A percentile compares a stretch with the other conserved stretches of the same genome.
Conservation (phyloP, 2,797 vertebrate species). For the Acanthopagrus latus region DNA sequence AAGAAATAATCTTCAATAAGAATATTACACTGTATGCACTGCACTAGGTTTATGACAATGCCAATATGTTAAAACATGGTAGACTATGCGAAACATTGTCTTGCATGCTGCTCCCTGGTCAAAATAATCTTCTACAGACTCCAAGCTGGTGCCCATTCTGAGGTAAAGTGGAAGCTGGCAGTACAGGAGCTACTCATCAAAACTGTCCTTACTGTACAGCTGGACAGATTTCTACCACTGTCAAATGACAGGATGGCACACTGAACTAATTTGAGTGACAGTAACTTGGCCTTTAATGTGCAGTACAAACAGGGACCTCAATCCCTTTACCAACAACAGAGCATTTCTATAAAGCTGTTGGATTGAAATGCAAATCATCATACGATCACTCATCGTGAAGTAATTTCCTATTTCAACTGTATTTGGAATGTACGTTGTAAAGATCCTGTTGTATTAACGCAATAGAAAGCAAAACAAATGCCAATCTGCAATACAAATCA, state of each 20-base stretch:
- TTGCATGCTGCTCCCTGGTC: background rate
- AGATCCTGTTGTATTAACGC: background rate
- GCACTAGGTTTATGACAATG: background rate
- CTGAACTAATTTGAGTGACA: background rate
- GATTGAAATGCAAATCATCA: too few relatives aligned
- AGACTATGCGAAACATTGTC: conserved; percentile 5
- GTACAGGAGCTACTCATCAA: background rate
- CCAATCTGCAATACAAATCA: background rate
- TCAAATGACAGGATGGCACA: conserved; percentile 2
- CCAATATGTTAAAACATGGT: background rate
- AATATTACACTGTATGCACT: background rate
- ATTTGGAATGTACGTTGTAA: conserved; percentile 27
- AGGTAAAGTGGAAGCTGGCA: conserved; percentile 1
- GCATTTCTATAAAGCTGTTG: background rate
- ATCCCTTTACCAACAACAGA: background rate
- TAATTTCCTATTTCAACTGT: conserved; percentile 2
- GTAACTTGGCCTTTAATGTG: background rate
- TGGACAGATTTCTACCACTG: background rate
- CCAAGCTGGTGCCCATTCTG: background rate
- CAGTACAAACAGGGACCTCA: conserved; percentile 16
- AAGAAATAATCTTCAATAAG: too few relatives aligned
- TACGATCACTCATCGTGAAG: too few relatives aligned
- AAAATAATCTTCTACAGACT: conserved; percentile 1
- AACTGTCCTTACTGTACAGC: background rate
- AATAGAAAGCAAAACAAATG: background rate